Evolutionary conservation across 1,140 invertebrate species (phyloP).

Genomic region (Drosophila tani): DNA sequence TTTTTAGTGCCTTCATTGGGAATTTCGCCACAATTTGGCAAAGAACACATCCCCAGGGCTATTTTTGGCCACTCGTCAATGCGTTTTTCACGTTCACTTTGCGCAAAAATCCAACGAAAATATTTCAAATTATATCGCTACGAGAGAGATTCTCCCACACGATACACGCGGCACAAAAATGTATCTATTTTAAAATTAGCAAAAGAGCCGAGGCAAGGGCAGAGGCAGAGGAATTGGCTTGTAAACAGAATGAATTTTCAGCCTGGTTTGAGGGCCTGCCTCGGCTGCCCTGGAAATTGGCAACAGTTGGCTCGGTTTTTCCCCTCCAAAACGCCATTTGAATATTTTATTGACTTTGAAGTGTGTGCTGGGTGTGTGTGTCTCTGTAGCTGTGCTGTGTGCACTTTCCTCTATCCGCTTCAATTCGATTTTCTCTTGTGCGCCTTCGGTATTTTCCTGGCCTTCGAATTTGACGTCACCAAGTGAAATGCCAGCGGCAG

Average conservation of each 20-base stretch:
- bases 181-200: slow-evolving; percentile 66
- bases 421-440: slow-evolving; percentile 34
- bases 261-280: slow-evolving; percentile 39
- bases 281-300: slow-evolving; percentile 60
- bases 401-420: slow-evolving; percentile 21
- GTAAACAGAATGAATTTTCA: slow-evolving; percentile 63
- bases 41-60: slow-evolving; percentile 33
- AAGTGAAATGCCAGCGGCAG: slow-evolving; percentile 78
- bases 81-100: slow-evolving; percentile 61
- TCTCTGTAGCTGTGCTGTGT: slow-evolving; percentile 12
- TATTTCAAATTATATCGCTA: slow-evolving; percentile 49
- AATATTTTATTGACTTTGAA: slow-evolving; percentile 49
- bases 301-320: slow-evolving; percentile 53
- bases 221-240: slow-evolving; percentile 46
- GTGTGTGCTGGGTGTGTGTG: slow-evolving; percentile 4
- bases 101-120: slow-evolving; percentile 43
- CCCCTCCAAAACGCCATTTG: slow-evolving; percentile 17
- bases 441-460: slow-evolving; percentile 44
- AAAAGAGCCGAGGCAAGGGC: slow-evolving; percentile 32
- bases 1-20: slow-evolving; percentile 51
- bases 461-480: slow-evolving; percentile 65
- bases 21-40: slow-evolving; percentile 69
- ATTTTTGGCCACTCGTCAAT: slow-evolving; percentile 58
- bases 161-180: neutral
- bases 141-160: slow-evolving; percentile 14